Percentiles rank a stretch among this genome's conserved stretches.
phyloP scores from a whole-genome alignment of 2,888 invertebrate genomes.

The Agrilus mali region DNA sequence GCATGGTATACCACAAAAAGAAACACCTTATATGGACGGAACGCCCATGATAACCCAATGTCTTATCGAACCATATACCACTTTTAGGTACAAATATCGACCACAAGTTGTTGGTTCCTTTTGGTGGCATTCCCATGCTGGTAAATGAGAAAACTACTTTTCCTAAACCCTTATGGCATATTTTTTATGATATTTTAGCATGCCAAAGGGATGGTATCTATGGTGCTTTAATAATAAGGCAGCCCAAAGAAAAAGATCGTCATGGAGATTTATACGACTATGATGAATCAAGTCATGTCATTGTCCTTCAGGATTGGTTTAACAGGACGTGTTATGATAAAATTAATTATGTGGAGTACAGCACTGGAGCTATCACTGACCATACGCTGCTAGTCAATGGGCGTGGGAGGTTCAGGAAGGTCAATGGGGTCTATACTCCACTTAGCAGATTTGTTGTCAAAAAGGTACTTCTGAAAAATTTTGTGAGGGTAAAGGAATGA shows the following conservation, averaged over 20 bases:
- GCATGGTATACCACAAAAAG: constrained; percentile 6
- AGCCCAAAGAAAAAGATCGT: constrained; percentile 27
- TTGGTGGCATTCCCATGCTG: no score
- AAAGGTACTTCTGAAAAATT: no score
- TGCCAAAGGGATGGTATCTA: constrained; percentile 37
- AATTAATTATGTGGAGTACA: neutral
- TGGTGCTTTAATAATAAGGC: constrained; percentile 38
- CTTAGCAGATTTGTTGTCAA: no score
- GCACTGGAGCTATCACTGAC: neutral
- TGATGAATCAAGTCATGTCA: constrained; percentile 36
- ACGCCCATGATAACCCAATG: constrained; percentile 6
- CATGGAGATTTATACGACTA: constrained; percentile 36
- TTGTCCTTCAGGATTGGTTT: constrained; percentile 42
- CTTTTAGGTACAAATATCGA: constrained; percentile 1
- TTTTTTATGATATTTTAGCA: no score
- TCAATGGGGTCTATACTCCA: no score
- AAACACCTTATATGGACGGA: constrained; percentile 4
- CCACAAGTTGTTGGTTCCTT: no score
- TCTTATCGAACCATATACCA: constrained; percentile 3
- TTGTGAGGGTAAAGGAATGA: no score
- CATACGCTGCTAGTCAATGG: constrained; percentile 4
- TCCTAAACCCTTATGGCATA: no score
- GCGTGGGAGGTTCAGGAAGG: neutral
- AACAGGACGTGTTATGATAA: constrained; percentile 19
- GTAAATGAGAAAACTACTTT: no score